phyloP scores from a whole-genome alignment of 2,113 vertebrate genomes.

The Regulus satrapa region DNA sequence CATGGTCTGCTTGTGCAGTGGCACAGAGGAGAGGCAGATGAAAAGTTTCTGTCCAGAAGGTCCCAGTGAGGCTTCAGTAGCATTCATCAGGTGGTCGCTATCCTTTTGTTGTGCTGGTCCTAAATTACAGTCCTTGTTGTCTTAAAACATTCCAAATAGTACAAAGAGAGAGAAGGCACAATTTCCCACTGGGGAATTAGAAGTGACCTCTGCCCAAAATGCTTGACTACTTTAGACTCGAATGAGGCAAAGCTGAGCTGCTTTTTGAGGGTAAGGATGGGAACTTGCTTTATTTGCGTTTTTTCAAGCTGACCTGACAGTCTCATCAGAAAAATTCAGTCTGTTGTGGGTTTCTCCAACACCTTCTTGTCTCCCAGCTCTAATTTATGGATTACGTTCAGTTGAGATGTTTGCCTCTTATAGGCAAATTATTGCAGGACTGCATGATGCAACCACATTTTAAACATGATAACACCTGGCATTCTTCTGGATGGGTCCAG shows the following conservation, averaged over 20 bases:
- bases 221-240: not conserved
- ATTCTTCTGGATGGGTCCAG: not conserved
- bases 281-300: not conserved
- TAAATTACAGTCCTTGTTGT: not conserved
- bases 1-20: not conserved
- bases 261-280: not conserved
- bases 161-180: not conserved
- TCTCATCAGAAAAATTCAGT: not conserved
- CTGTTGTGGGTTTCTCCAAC: not conserved
- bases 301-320: not conserved
- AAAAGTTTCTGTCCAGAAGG: not conserved
- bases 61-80: not conserved
- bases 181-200: not conserved
- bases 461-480: not conserved
- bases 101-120: not conserved
- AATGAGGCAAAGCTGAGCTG: not conserved
- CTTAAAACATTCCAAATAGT: not conserved
- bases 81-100: not conserved
- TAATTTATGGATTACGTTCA: rapidly evolving
- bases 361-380: not conserved
- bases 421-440: not conserved
- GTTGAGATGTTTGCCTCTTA: not conserved
- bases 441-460: not conserved
- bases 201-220: not conserved
- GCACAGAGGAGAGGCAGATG: not conserved